Evolutionary conservation across 2,113 vertebrate genomes (phyloP).

Genomic region (Axis porcinus): DNA sequence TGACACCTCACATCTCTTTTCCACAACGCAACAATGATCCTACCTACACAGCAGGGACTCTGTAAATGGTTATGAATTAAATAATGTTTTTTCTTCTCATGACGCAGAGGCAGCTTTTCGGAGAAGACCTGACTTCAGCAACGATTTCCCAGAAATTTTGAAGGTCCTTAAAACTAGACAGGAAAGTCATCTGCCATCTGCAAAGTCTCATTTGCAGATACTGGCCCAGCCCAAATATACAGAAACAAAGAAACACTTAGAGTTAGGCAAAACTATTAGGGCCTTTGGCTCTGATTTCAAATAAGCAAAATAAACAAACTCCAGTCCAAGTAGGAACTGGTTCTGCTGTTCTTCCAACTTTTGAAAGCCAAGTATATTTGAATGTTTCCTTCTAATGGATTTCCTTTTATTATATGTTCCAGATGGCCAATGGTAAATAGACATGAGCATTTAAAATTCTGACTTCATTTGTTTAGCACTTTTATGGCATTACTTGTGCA

Average conservation of each 20-base stretch:
- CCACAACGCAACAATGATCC: not conserved
- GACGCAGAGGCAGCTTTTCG: not conserved
- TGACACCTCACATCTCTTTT: not conserved
- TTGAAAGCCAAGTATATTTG: constrained; percentile 38
- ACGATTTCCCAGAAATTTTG: constrained; percentile 2
- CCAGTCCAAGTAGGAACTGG: constrained; percentile 39
- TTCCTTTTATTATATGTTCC: constrained; percentile 62
- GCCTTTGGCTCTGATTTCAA: constrained; percentile 40
- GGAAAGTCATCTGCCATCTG: not conserved
- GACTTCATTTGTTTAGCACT: not conserved
- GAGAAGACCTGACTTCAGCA: not conserved
- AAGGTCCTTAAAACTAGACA: not conserved
- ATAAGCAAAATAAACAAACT: constrained; percentile 57
- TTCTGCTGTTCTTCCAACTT: constrained; percentile 32
- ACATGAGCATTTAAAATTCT: constrained; percentile 33
- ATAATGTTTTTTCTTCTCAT: not conserved
- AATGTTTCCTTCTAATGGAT: constrained; percentile 38
- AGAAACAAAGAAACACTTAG: constrained; percentile 34
- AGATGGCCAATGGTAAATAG: constrained; percentile 45
- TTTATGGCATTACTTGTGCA: not conserved
- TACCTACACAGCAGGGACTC: not conserved
- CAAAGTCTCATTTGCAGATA: constrained; percentile 6
- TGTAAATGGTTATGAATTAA: not conserved
- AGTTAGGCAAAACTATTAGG: constrained; percentile 26
- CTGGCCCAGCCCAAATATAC: not conserved